Base-by-base conservation (phyloP, 2,113 vertebrate species). In the Serinus canaria region DNA sequence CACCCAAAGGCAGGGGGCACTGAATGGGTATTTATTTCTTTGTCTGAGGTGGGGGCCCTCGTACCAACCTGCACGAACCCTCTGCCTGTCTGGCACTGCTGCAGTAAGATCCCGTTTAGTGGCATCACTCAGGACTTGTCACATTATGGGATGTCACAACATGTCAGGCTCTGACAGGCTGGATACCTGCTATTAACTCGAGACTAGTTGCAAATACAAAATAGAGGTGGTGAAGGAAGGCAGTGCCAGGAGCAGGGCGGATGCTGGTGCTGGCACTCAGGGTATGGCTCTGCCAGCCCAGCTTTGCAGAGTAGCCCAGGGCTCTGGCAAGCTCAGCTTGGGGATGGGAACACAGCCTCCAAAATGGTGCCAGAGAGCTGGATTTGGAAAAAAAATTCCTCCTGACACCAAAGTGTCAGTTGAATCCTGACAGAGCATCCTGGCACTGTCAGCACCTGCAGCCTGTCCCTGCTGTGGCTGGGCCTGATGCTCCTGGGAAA, bases 91-190 rank as follows among this genome's bases (percentile, higher is more conserved):
- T 97, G 95, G 96, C 93, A 84, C 58, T 8, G 92, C 64, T 2
- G 89, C 87, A 62, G 63, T 0, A 19, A 55, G 85, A 96, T 95
- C 92, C 87, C 30, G 4, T 87, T 96, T 94, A 89, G 95, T 95
- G 96, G 93, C 94, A 96, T 95, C 96, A 87, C 89, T 96, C 96
- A 95, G 94, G 96, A 95, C 96, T 97, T 91, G 96, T 96, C 96
- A 92, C 27, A 85, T 92, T 89, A 90, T 2, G 10, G 78, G 2
- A 58, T 97, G 96, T 97, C 96, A 97, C 92, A 97, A 95, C 97
- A 96, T 95, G 96, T 97, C 94, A 97, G 96, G 63, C 78, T 90
- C 94, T 97, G 96, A 97, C 97, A 97, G 96, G 90, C 95, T 93
- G 96, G 95, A 94, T 96, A 95, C 95, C 96, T 96, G 96, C 95